Conservation (phyloP, 2,888 invertebrate species). For the Lissonota sp. region DNA sequence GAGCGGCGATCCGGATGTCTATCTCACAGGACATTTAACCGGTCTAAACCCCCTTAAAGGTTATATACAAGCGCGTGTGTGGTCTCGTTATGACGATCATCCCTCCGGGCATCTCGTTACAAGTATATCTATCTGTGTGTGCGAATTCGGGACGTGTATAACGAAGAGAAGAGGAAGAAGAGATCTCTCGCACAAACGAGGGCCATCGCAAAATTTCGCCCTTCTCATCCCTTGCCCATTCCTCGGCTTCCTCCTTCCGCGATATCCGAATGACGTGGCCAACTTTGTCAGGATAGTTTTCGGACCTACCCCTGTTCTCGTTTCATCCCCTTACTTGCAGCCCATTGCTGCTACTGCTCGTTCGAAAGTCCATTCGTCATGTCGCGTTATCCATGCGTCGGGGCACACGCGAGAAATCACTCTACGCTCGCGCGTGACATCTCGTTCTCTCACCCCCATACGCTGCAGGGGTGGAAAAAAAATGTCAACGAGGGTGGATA, state of each 20-base stretch:
- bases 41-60: constrained; percentile 48
- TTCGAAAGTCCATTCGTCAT: constrained; percentile 63
- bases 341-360: constrained; percentile 17
- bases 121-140: constrained; percentile 1
- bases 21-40: constrained; percentile 64
- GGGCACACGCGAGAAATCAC: constrained; percentile 40
- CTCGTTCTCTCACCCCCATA: constrained; percentile 2
- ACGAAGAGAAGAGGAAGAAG: constrained; percentile 25
- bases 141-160: background rate
- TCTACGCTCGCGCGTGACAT: constrained; percentile 15
- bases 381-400: constrained; percentile 55
- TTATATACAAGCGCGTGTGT: constrained; percentile 18
- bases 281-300: constrained; percentile 37
- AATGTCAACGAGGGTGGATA: no score
- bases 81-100: constrained; percentile 57
- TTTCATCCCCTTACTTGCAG: background rate
- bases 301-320: constrained; percentile 4
- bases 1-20: constrained; percentile 58
- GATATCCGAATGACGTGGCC: background rate
- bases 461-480: background rate
- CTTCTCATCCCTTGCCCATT: constrained; percentile 3
- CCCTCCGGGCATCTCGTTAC: constrained; percentile 42
- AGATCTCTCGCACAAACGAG: background rate
- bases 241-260: background rate
- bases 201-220: background rate